Percentiles rank a stretch among this genome's conserved stretches.
These are phyloP conservation scores for Serinus canaria DNA, from an alignment of 2,113 vertebrate genomes.

Conservation along the genomic window DNA sequence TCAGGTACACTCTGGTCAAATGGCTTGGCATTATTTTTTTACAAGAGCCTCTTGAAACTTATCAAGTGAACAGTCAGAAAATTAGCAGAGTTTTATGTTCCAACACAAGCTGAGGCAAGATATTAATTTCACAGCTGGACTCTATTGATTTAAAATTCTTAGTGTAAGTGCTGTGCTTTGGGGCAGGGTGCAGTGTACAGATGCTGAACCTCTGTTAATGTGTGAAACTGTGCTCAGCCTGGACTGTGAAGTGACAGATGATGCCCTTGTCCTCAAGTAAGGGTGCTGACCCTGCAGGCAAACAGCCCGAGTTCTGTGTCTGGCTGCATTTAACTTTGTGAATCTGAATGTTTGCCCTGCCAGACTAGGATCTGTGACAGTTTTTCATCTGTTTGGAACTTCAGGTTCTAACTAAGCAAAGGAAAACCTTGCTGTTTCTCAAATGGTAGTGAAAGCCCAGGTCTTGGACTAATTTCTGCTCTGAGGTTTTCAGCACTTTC, in stretches of 20 bases:
- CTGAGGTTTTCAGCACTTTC: background rate
- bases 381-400: background rate
- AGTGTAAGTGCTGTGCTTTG: background rate
- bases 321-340: background rate
- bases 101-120: background rate
- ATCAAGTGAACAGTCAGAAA: background rate
- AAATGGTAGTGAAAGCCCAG: background rate
- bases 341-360: background rate
- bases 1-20: background rate
- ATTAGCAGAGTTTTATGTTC: background rate
- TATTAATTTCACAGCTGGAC: background rate
- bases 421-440: background rate
- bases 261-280: background rate
- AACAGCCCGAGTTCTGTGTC: background rate
- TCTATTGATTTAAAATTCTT: background rate
- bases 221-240: background rate
- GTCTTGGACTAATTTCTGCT: background rate
- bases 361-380: background rate
- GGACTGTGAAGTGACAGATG: background rate
- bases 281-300: background rate
- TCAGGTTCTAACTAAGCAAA: background rate
- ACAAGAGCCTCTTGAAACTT: background rate
- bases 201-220: background rate
- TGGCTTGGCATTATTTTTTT: background rate
- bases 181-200: background rate